Conservation (phyloP, 2,797 vertebrate species). For the Hafferia zeledoni region DNA sequence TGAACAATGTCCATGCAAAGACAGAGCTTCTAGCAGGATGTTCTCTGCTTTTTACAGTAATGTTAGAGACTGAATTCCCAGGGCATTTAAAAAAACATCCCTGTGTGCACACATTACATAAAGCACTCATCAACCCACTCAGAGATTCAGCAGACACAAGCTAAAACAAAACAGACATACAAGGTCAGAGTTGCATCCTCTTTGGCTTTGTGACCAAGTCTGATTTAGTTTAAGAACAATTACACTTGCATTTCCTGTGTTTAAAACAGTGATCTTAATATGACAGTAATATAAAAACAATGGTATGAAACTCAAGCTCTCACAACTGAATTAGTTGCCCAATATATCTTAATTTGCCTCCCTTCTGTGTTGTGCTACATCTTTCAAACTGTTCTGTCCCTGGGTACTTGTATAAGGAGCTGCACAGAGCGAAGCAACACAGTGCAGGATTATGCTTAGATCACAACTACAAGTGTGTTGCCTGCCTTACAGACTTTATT, state of each 20-base stretch:
- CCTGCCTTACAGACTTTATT: not conserved
- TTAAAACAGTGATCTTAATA: slow-evolving; percentile 20
- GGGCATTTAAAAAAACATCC: not conserved
- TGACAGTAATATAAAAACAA: slow-evolving; percentile 16
- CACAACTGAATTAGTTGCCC: not conserved
- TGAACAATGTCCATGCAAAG: not conserved
- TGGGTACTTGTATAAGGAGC: not conserved
- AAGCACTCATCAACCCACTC: slow-evolving; percentile 36
- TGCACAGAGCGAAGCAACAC: not conserved
- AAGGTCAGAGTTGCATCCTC: slow-evolving; percentile 66
- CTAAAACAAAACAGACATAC: slow-evolving; percentile 48
- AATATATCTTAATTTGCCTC: not conserved
- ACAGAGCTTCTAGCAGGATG: not conserved
- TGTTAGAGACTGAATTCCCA: not conserved
- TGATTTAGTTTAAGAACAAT: slow-evolving; percentile 37
- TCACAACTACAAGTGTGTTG: not conserved
- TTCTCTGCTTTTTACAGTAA: not conserved
- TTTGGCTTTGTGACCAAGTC: slow-evolving; percentile 19
- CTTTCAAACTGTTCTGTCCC: not conserved
- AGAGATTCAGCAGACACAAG: slow-evolving; percentile 13
- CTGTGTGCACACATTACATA: not conserved
- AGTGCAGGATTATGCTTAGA: not conserved
- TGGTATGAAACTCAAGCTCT: not conserved
- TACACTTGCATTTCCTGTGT: slow-evolving; percentile 54
- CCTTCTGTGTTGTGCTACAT: not conserved